Evolutionary conservation across 1,140 invertebrate species (phyloP).

Genomic region (Paralvinella palmiformis): DNA sequence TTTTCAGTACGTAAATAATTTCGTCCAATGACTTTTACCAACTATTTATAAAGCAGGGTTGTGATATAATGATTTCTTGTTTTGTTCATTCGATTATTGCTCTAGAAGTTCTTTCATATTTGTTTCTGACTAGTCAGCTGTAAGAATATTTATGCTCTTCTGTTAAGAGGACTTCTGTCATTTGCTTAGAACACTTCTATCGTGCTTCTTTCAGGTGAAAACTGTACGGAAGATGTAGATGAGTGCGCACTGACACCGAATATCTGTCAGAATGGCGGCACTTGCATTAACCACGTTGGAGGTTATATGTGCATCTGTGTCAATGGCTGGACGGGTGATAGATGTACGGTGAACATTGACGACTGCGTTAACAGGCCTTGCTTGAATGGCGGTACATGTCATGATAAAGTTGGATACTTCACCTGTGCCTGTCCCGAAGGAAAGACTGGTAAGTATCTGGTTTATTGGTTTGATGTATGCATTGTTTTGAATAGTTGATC

Average conservation of each 20-base stretch:
- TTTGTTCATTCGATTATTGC: background rate
- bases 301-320: slow-evolving; percentile 92
- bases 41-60: background rate
- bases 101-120: background rate
- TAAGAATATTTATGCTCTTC: background rate
- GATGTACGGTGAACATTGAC: slow-evolving; percentile 84
- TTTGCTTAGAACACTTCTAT: too few species aligned
- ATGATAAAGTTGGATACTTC: slow-evolving; percentile 92
- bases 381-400: slow-evolving; percentile 93
- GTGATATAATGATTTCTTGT: background rate
- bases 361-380: slow-evolving; percentile 59
- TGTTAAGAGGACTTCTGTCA: too few species aligned
- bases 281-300: slow-evolving; percentile 85
- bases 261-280: slow-evolving; percentile 90
- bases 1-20: too few species aligned
- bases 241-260: slow-evolving; percentile 85
- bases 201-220: slow-evolving; percentile 9
- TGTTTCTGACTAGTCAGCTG: background rate
- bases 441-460: slow-evolving; percentile 71
- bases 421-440: slow-evolving; percentile 91
- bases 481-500: background rate
- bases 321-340: slow-evolving; percentile 82
- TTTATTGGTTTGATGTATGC: too few species aligned
- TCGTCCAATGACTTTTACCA: background rate
- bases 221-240: slow-evolving; percentile 24